These are phyloP conservation scores for Megathymus violae DNA, from an alignment of 1,140 invertebrate genomes.

Conservation along the genomic window DNA sequence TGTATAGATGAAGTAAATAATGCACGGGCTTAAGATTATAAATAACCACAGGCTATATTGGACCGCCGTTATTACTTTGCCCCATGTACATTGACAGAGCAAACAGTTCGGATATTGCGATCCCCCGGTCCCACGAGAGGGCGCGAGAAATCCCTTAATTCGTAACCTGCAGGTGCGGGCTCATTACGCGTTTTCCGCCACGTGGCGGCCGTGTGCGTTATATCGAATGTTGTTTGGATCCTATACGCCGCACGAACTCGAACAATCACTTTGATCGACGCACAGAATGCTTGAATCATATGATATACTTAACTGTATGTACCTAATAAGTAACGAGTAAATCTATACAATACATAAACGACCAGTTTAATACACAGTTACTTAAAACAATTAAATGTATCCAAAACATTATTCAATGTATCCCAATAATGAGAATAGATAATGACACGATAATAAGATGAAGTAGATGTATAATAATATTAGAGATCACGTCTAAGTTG, in stretches of 20 bases:
- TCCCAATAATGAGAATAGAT: too few relatives aligned
- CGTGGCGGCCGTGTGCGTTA: conserved; percentile 67
- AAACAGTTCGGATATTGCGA: conserved; percentile 61
- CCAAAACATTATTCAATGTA: too few relatives aligned
- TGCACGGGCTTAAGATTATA: conserved; percentile 38
- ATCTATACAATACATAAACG: too few relatives aligned
- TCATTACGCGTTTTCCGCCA: conserved; percentile 76
- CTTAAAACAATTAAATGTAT: too few relatives aligned
- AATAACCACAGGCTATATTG: conserved; percentile 52
- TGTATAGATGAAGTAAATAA: conserved; percentile 33
- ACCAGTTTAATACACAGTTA: too few relatives aligned
- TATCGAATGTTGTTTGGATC: conserved; percentile 50
- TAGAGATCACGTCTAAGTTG: too few relatives aligned
- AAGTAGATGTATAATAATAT: too few relatives aligned
- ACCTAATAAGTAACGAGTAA: too few relatives aligned
- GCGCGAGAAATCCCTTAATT: conserved; percentile 82
- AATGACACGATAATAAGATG: too few relatives aligned
- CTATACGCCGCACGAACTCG: conserved; percentile 54
- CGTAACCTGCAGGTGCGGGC: conserved; percentile 76
- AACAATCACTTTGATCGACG: conserved; percentile 60
- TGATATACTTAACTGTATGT: conserved; percentile 1
- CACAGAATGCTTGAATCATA: conserved; percentile 5
- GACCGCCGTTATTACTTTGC: conserved; percentile 57
- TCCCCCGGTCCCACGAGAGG: conserved; percentile 77
- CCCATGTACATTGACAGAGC: conserved; percentile 66